Conservation (phyloP, 2,113 vertebrate species). For the Gavia stellata region DNA sequence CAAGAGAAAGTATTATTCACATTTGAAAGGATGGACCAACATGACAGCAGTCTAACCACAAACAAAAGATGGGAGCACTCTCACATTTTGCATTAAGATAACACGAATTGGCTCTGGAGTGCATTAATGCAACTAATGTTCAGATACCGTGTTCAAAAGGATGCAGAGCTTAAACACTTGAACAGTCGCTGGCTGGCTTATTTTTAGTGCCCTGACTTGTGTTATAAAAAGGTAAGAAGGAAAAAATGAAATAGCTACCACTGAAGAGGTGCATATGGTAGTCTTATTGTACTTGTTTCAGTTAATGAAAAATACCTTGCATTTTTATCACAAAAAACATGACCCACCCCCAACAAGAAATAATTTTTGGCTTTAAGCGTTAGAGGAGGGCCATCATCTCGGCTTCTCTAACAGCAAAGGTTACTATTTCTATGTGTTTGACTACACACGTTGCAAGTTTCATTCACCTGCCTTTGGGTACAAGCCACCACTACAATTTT, state of each 20-base stretch:
- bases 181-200: neutral
- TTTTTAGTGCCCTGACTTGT: neutral
- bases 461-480: neutral
- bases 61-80: neutral
- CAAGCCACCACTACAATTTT: neutral
- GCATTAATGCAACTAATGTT: neutral
- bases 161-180: neutral
- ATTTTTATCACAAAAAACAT: neutral
- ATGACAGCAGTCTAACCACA: neutral
- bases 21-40: neutral
- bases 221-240: neutral
- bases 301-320: neutral
- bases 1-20: neutral
- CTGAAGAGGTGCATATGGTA: neutral
- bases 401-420: neutral
- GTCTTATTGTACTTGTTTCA: neutral
- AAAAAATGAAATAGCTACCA: neutral
- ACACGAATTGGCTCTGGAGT: rapidly evolving
- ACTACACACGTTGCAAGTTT: neutral
- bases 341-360: neutral
- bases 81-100: neutral
- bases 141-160: neutral
- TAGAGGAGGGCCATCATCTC: neutral
- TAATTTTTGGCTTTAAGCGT: neutral
- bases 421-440: neutral